Percentiles rank a stretch among this genome's conserved stretches.
Conservation (phyloP, 2,797 vertebrate species). For the Chaetodon trifasciatus region DNA sequence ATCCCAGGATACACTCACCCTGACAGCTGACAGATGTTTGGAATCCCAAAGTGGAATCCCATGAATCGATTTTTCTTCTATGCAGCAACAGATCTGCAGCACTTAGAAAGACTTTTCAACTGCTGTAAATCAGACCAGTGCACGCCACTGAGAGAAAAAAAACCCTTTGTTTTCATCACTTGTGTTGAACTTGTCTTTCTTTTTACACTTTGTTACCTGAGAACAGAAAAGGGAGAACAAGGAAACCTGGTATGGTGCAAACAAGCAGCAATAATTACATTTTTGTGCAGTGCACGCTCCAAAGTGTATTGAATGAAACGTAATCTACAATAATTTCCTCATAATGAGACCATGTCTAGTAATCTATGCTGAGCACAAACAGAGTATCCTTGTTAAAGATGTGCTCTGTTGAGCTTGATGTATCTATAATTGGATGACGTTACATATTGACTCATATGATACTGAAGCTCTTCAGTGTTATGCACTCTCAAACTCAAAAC, state of each 20-base stretch:
- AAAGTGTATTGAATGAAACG: neutral
- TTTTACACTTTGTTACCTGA: neutral
- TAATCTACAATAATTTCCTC: neutral
- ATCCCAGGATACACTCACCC: neutral
- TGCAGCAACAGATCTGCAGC: conserved; percentile 1
- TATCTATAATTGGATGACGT: neutral
- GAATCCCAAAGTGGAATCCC: conserved; percentile 13
- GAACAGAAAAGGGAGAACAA: neutral
- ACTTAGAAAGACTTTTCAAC: conserved; percentile 1
- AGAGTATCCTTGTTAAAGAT: neutral
- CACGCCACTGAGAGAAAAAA: neutral
- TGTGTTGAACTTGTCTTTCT: neutral
- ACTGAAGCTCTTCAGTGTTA: neutral
- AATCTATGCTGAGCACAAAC: neutral
- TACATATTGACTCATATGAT: neutral
- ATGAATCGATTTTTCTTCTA: conserved; percentile 13
- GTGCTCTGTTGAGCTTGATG: neutral
- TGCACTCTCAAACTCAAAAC: neutral
- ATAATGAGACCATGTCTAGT: neutral
- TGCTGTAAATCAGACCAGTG: neutral
- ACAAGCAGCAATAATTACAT: conserved; percentile 4
- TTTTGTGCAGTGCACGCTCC: neutral
- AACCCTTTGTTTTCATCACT: neutral
- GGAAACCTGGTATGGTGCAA: neutral
- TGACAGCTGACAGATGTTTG: conserved; percentile 45